Base-by-base conservation (phyloP, 1,140 invertebrate genomes). In the Paraescarpia echinospica region DNA sequence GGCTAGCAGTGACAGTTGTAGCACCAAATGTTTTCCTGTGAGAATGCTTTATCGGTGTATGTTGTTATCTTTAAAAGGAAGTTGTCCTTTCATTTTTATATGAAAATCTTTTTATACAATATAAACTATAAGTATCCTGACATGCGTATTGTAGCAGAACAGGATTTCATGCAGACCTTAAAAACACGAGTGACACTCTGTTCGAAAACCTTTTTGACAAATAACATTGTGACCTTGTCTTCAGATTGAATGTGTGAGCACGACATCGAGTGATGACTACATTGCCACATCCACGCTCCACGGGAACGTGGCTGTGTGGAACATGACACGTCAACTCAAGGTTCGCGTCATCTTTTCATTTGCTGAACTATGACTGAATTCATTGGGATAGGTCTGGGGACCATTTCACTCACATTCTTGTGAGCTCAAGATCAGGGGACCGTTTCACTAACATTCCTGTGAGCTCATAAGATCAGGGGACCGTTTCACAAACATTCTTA, bases 251-350 rank as follows among this genome's bases (percentile, higher is more conserved):
- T 97, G 98, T 93, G 96, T 98, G 35, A 97, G 98, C 92, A 97
- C 97, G 12, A 98, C 97, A n/a, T 97, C 97, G 92, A 96, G 96
- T 93, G 95, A 96, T 92, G 97, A 97, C 93, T 96, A 97, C 92
- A 95, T 97, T 51, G 97, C 97, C 92, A 97, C 97, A 91, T 96
- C 97, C 92, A 97, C 97, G 91, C 94, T 96, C 91, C 96, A 96
- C 95, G 97, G 97, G 77, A 96, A 96, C 94, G 96, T 97, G 91
- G 96, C 96, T 89, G 96, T 97, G 34, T 98, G 98, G 98, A 98
- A 98, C 94, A 97, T 98, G 93, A 97, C 97, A 89, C 97, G 97
- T 91, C 97, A 98, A 93, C 96, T 98, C 33, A 97, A 97, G 96
- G 96, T 97, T 95, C 94, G 92, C 90, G 48, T 89, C 48, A 77